Conservation (phyloP, 1,140 invertebrate species). For the Drosophila sulfurigaster region DNA sequence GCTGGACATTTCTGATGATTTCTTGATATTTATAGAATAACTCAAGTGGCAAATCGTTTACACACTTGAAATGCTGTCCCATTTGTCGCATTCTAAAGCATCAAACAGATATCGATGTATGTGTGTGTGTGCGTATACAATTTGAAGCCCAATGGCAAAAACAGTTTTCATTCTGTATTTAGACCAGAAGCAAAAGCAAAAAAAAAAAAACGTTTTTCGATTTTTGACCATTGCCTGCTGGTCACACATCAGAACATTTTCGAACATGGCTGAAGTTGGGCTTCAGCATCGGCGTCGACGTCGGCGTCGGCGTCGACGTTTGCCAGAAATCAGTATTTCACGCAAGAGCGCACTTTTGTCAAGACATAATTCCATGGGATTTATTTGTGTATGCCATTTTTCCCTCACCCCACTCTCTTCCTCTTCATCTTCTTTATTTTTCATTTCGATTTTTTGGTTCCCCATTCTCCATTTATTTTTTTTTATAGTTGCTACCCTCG, state of each 20-base stretch:
- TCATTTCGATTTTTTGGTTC: constrained; percentile 50
- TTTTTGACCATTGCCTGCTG: constrained; percentile 71
- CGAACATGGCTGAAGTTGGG: neutral
- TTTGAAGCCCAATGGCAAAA: constrained; percentile 45
- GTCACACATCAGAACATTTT: constrained; percentile 55
- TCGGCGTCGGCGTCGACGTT: constrained; percentile 19
- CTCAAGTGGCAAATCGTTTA: constrained; percentile 84
- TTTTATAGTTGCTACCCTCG: constrained; percentile 68
- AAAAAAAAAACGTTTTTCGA: constrained; percentile 58
- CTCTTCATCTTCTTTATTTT: constrained; percentile 19
- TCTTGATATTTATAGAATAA: constrained; percentile 80
- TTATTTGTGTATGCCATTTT: constrained; percentile 79
- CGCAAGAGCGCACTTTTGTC: constrained; percentile 81
- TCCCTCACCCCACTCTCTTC: constrained; percentile 26
- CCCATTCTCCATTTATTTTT: constrained; percentile 44
- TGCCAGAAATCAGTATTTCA: constrained; percentile 80
- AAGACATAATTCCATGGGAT: constrained; percentile 81
- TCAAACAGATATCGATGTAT: constrained; percentile 48
- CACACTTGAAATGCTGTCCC: constrained; percentile 78
- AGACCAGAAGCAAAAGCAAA: constrained; percentile 24
- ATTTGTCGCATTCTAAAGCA: constrained; percentile 69
- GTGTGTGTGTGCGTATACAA: constrained; percentile 12
- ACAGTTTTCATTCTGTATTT: constrained; percentile 67
- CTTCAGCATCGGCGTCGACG: neutral
- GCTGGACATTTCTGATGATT: constrained; percentile 64